Percentiles rank a stretch among this genome's conserved stretches.
Evolutionary conservation across 2,888 invertebrate species (phyloP).

Genomic region (Eilema caniola): DNA sequence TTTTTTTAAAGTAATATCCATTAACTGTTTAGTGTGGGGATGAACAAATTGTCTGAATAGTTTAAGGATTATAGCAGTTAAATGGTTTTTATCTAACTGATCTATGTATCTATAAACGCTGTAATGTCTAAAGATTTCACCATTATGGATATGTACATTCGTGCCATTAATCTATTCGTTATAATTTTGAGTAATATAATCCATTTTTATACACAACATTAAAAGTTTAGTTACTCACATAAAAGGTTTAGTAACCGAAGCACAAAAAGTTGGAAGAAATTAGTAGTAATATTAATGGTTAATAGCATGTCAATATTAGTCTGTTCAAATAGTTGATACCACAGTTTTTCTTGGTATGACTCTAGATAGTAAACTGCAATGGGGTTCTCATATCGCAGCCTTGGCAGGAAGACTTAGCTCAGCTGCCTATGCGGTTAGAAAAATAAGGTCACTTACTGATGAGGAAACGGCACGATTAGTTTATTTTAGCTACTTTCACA

Average conservation of each 20-base stretch:
- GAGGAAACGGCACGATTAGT: no score
- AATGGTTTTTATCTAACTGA: neutral
- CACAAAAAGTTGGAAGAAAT: neutral
- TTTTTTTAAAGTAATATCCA: no score
- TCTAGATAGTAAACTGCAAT: no score
- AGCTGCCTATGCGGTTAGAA: no score
- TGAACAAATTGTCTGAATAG: no score
- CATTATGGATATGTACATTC: constrained; percentile 12
- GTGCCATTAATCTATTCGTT: constrained; percentile 9
- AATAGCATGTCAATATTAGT: neutral
- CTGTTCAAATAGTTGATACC: no score
- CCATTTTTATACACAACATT: neutral
- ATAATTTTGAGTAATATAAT: constrained; percentile 1
- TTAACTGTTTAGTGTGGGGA: no score
- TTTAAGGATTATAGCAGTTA: neutral
- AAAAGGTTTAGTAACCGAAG: neutral
- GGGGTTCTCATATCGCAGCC: no score
- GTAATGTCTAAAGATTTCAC: constrained; percentile 6
- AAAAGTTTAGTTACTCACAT: neutral
- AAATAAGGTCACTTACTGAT: no score
- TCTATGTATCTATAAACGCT: neutral
- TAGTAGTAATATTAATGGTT: neutral
- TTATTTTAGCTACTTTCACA: no score
- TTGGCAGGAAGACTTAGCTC: no score
- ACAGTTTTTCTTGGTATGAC: no score